phyloP scores from a whole-genome alignment of 2,888 invertebrate genomes.

The Standfussiana lucernea region DNA sequence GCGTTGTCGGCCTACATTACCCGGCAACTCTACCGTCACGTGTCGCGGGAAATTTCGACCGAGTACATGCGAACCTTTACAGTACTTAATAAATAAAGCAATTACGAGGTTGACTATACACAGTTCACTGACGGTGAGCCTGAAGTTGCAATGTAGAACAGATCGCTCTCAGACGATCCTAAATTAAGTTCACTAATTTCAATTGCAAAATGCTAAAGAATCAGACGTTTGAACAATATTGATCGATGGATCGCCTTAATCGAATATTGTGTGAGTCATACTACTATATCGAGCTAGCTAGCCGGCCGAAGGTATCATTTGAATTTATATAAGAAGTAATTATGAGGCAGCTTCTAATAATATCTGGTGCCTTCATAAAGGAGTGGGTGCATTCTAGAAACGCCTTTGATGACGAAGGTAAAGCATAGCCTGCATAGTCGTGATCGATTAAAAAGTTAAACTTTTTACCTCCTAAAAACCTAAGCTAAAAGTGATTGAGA shows the following conservation, averaged over 20 bases:
- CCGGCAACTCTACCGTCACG: not conserved
- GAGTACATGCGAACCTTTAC: not conserved
- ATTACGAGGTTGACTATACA: no score
- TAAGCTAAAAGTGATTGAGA: not conserved
- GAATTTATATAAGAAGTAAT: constrained; percentile 42
- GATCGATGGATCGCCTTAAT: constrained; percentile 45
- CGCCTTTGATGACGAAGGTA: constrained; percentile 10
- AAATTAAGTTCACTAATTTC: constrained; percentile 41
- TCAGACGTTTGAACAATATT: constrained; percentile 49
- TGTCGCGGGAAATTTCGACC: not conserved
- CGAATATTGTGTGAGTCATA: constrained; percentile 50
- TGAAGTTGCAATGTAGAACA: constrained; percentile 10
- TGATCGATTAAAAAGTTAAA: not conserved
- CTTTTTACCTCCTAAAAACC: not conserved
- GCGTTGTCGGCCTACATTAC: not conserved
- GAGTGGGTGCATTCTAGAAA: constrained; percentile 30
- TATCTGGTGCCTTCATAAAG: constrained; percentile 28
- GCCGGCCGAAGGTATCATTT: constrained; percentile 21
- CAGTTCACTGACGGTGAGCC: constrained; percentile 5
- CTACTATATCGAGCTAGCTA: constrained; percentile 47
- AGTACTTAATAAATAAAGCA: no score
- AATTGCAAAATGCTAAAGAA: constrained; percentile 29
- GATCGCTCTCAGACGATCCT: constrained; percentile 14
- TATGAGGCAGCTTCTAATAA: constrained; percentile 49
- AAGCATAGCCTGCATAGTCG: not conserved